A percentile compares a stretch with the other conserved stretches of the same genome.
Conservation (phyloP, 2,888 invertebrate species). For the Diachrysia chrysitis region DNA sequence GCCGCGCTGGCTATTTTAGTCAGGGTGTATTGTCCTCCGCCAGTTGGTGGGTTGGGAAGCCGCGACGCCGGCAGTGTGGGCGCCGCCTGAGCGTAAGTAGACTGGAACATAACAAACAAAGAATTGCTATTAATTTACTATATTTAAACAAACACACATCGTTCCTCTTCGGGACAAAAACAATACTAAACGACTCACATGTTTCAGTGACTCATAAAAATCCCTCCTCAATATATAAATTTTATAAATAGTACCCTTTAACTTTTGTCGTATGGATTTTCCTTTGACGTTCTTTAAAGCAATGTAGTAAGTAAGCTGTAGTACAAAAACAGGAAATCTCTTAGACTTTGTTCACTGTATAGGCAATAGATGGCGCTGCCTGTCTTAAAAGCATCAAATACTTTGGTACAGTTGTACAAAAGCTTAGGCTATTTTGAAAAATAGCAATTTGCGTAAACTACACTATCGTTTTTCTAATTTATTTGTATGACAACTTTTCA, state of each 20-base stretch:
- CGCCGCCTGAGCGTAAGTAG: conserved; percentile 65
- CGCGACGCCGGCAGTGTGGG: conserved; percentile 78
- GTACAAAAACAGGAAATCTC: not conserved
- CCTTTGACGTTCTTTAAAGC: conserved; percentile 1
- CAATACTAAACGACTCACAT: not conserved
- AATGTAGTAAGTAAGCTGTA: not conserved
- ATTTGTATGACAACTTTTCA: too few relatives aligned
- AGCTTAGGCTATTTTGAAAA: not conserved
- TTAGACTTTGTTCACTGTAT: not conserved
- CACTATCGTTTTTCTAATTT: too few relatives aligned
- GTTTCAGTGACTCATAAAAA: not conserved
- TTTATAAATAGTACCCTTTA: not conserved
- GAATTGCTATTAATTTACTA: not conserved
- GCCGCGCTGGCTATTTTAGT: conserved; percentile 91
- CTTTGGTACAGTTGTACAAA: not conserved
- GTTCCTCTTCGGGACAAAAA: not conserved
- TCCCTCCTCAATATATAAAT: not conserved
- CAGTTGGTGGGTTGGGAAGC: conserved; percentile 90
- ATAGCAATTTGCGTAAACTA: too few relatives aligned
- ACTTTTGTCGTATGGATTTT: not conserved
- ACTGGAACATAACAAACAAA: conserved; percentile 52
- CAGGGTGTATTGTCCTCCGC: conserved; percentile 91
- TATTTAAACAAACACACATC: not conserved
- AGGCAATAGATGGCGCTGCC: conserved; percentile 13
- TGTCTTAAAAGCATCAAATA: not conserved